Conservation (phyloP, 2,113 vertebrate species). For the Apistogramma diplotaenia region DNA sequence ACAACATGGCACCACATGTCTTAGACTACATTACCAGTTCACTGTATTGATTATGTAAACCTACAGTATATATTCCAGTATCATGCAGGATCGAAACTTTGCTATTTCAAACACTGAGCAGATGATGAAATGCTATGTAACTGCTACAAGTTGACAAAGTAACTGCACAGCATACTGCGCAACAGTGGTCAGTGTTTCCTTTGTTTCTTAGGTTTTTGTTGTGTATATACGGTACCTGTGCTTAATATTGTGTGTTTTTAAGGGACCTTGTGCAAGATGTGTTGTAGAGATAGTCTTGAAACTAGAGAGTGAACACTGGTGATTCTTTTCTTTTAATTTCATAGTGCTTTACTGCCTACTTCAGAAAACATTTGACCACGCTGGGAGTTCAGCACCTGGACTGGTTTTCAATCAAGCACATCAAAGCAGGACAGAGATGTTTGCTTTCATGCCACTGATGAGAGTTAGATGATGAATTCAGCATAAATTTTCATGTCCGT, state of each 20-base stretch:
- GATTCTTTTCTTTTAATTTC: conserved; percentile 26
- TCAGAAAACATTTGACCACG: conserved; percentile 40
- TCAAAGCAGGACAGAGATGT: conserved; percentile 38
- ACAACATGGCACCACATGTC: conserved; percentile 51
- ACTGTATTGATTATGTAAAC: conserved; percentile 43
- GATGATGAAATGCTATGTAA: conserved; percentile 44
- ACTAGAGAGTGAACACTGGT: conserved; percentile 74
- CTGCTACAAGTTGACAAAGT: conserved; percentile 63
- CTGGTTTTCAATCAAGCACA: conserved; percentile 43
- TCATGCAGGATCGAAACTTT: conserved; percentile 40
- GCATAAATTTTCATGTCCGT: background rate
- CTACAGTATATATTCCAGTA: conserved; percentile 58
- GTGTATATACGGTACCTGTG: conserved; percentile 73
- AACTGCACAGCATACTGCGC: conserved; percentile 65
- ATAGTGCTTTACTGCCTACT: conserved; percentile 60
- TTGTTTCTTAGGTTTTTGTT: conserved; percentile 33
- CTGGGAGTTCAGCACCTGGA: conserved; percentile 27
- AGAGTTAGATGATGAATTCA: background rate
- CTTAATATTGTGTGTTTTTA: conserved; percentile 73
- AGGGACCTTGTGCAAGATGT: conserved; percentile 77
- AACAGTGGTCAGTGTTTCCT: conserved; percentile 57
- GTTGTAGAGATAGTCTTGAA: conserved; percentile 72
- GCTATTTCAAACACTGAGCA: conserved; percentile 52
- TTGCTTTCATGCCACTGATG: background rate
- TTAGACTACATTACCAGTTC: conserved; percentile 48